Evolutionary conservation across 2,797 vertebrate species (phyloP), one percentile per base, ranked within the genome.

Genomic region (Lophura swinhoii): DNA sequence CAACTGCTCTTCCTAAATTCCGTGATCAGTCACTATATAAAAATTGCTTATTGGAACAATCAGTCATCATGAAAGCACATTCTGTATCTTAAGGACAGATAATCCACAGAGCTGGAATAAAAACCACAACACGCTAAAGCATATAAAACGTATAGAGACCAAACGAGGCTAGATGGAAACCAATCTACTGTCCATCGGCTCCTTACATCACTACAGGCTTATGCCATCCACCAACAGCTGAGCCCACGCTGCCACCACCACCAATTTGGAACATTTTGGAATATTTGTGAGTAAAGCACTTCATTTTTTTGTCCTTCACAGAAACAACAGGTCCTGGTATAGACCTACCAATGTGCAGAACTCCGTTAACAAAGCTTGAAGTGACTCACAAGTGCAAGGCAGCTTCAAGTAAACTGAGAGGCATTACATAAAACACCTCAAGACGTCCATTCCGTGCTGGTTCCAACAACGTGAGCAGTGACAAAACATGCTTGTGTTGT

Each of bases 11-110:
- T 81, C 73, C 59, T 81, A 58, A 92, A 68, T 81, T 88, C 90
- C 69, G 80, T 37, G 60, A 92, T 90, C 87, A 79, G 79, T 58
- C 77, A 64, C 81, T 88, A 64, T 51, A 73, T 73, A 93, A 93
- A 88, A 92, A 93, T 92, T 91, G 94, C 87, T 89, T 64, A 92
- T 71, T 46, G 83, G 72, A 67, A 94, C 82, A 90, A 92, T 81
- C 77, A 84, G 77, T 46, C 66, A 26, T 81, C 88, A 83, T 13
- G 69, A 71, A 93, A 95, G 67, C 67, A 58, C 17, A 39, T 48
- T 60, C 70, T 87, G n/a, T 59, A 43, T 73, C 76, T 81, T 81
- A 68, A 46, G 88, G 92, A 78, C 77, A 87, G 79, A 72, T 67
- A 83, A 84, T 84, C 81, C 51, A 78, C 37, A 26, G 72, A 76